Base-by-base conservation (phyloP, 2,113 vertebrate species). In the Equus quagga region DNA sequence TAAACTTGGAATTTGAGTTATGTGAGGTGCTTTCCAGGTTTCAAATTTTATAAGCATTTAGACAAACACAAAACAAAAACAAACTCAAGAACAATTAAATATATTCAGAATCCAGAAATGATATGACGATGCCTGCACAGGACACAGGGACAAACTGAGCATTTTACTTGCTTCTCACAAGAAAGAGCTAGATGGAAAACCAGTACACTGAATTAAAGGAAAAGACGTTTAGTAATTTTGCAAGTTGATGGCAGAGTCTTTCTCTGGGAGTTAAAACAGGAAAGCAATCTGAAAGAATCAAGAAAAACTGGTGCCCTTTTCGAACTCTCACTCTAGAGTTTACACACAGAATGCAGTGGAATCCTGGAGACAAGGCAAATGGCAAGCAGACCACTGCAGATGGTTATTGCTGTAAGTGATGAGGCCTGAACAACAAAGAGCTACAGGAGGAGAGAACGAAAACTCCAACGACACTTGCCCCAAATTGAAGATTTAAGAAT, bases 351-450 rank as follows among this genome's bases (percentile, higher is more conserved):
- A 31, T 3, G 10, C 23, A 21, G 12, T 26, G 28, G 28, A 5
- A 70, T 4, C 12, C 4, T 0, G 1, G 41, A 49, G 62, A 13
- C 56, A 21, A 56, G 54, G 26, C 2, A 1, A 9, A 56, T 44
- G 80, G 3, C 46, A 31, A 6, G 33, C 33, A 31, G 54, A 14
- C 58, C 62, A 28, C 10, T 8, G 0, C 1, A 70, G 51, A 54
- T 1, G 8, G 13, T 13, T n/a, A 24, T 0, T 56, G 51, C 8
- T 19, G 0, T 12, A 2, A 89, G 31, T 6, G 10, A 21, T 0
- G 4, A 70, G 36, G 24, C 31, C 70, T 69, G 44, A 67, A 8
- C n/a, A 23, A 33, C 14, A 67, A 44, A 26, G 49, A 58, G 31
- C 31, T 33, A 0, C 2, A 26, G 51, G 21, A 87, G 81, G 33